Evolutionary conservation across 2,888 invertebrate species (phyloP), one percentile per base, ranked within the genome.

Genomic region (Agriopis leucophaearia): DNA sequence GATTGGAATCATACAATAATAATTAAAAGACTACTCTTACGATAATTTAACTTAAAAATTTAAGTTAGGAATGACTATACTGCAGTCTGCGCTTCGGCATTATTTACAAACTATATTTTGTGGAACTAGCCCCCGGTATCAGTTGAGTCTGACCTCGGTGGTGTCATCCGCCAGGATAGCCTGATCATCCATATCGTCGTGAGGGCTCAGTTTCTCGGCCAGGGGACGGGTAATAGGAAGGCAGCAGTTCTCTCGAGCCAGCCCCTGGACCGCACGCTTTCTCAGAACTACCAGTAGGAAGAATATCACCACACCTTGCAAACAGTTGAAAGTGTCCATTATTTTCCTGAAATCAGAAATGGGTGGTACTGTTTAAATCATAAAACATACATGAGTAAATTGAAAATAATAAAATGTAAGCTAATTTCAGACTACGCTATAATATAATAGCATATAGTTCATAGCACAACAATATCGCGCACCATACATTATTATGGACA

Each of bases 271-370:
- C 0, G 95, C 95, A 2, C 95, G 89, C 73, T 92, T 94, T 69
- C 96, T 86, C 54, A 95, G 89, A 16, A 95, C 86, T 7, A 96
- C 95, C 59, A 96, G 84, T 27, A 96, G 88, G 36, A 96, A 71
- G 83, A 96, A 96, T 80, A 96, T 95, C 38, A 95, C 85, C 8
- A 96, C 83, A 0, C 96, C 96, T 94, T 96, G 96, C 7, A 96
- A 88, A 38, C 95, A 94, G 87, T 96, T 96, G 78, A 96, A 90
- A 10, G 92, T 92, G 86, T 96, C 96, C 80, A 95, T 94, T 50
- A 96, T 89, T 79, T 93, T 89, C 95, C 96, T 95, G 88, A 10
- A 83, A 57, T n/a, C n/a, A n/a, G 62, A 57, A 10, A 61, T 18
- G 51, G 50, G 48, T 44, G 9, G 3, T 13, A 35, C 47, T 48